Conservation (phyloP, 2,888 invertebrate species). For the Drosophila mettleri region DNA sequence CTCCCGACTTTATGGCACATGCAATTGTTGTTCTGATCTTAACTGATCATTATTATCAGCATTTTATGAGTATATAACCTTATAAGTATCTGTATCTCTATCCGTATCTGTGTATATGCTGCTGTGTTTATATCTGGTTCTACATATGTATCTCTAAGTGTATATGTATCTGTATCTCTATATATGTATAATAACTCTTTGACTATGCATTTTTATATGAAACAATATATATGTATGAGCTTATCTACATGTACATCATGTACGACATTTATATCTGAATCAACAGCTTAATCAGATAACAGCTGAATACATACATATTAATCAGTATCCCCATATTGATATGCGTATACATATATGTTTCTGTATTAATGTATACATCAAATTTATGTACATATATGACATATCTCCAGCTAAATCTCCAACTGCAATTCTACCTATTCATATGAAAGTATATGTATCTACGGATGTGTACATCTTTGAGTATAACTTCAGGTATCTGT, state of each 20-base stretch:
- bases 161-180: background rate
- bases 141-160: no score
- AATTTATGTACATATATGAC: no score
- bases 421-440: no score
- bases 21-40: conserved; percentile 23
- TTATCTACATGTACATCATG: background rate
- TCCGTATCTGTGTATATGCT: background rate
- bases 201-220: background rate
- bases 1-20: conserved; percentile 31
- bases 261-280: background rate
- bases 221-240: background rate
- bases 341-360: no score
- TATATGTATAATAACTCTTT: no score
- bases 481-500: background rate
- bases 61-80: background rate
- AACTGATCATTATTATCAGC: background rate
- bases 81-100: background rate
- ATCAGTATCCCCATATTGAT: no score
- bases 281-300: no score
- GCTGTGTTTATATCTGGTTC: no score
- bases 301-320: no score
- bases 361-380: no score
- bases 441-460: background rate
- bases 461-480: no score
- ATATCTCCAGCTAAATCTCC: background rate